Conservation (phyloP, 2,888 invertebrate species). For the Teleogryllus oceanicus region DNA sequence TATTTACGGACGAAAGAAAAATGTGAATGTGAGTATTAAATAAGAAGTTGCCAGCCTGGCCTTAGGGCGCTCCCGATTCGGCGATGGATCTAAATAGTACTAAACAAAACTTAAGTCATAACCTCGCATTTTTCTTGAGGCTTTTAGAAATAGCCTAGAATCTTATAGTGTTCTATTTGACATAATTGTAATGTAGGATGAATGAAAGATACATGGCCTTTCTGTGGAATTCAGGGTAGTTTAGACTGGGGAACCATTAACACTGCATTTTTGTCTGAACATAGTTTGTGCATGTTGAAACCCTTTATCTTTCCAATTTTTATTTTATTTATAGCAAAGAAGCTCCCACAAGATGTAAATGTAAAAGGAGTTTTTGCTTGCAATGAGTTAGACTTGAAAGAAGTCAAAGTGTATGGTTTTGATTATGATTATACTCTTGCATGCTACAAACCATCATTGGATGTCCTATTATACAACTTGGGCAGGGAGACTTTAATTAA, state of each 20-base stretch:
- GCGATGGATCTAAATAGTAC: too few relatives aligned
- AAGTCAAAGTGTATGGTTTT: constrained; percentile 93
- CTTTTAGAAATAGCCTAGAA: too few relatives aligned
- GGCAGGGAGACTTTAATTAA: constrained; percentile 82
- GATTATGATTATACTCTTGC: constrained; percentile 98
- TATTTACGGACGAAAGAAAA: constrained; percentile 64
- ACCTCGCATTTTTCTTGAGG: too few relatives aligned
- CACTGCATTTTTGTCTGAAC: too few relatives aligned
- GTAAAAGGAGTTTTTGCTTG: constrained; percentile 90
- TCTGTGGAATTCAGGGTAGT: too few relatives aligned
- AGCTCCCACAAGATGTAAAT: constrained; percentile 82
- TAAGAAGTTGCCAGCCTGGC: neutral
- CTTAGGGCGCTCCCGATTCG: neutral
- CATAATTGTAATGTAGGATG: too few relatives aligned
- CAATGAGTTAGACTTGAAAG: constrained; percentile 87
- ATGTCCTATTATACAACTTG: constrained; percentile 84
- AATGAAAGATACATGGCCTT: too few relatives aligned
- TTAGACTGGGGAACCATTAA: too few relatives aligned
- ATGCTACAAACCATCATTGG: constrained; percentile 85
- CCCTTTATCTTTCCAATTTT: neutral
- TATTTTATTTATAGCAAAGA: constrained; percentile 62
- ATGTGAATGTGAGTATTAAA: constrained; percentile 64
- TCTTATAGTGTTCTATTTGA: too few relatives aligned
- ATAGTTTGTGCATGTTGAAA: neutral
- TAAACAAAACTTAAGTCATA: too few relatives aligned